Evolutionary conservation across 1,140 invertebrate species (phyloP).

Genomic region (Antheraea pernyi): DNA sequence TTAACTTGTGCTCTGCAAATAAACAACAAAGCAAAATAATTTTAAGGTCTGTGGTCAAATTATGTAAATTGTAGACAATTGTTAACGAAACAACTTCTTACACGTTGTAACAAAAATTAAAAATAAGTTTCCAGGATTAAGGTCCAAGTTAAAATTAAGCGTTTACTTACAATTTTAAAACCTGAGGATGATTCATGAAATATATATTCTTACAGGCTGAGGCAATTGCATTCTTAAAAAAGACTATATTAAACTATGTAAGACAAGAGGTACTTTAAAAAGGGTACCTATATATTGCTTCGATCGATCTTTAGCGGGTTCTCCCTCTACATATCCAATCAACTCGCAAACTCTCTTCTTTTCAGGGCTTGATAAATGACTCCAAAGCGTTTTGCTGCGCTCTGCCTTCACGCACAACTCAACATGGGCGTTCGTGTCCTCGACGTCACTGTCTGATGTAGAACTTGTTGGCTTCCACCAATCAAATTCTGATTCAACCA

Average conservation of each 20-base stretch:
- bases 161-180: too few species aligned
- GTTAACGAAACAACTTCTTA: too few species aligned
- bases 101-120: too few species aligned
- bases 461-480: constrained; percentile 73
- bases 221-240: too few species aligned
- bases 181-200: too few species aligned
- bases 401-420: constrained; percentile 72
- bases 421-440: constrained; percentile 44
- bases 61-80: too few species aligned
- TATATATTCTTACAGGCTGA: too few species aligned
- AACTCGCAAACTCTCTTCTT: constrained; percentile 82
- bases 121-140: too few species aligned
- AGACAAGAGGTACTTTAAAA: background rate
- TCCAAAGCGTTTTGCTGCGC: constrained; percentile 81
- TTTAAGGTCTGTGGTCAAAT: background rate
- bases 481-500: constrained; percentile 75
- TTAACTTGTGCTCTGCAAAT: constrained; percentile 87
- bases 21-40: background rate
- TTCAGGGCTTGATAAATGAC: constrained; percentile 84
- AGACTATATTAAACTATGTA: too few species aligned
- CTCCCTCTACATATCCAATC: constrained; percentile 78
- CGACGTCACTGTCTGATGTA: constrained; percentile 44
- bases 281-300: constrained; percentile 80
- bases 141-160: too few species aligned
- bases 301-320: constrained; percentile 67